These are phyloP conservation scores for Eupelmus urozonus DNA, from an alignment of 2,888 invertebrate species.

Conservation along the genomic window DNA sequence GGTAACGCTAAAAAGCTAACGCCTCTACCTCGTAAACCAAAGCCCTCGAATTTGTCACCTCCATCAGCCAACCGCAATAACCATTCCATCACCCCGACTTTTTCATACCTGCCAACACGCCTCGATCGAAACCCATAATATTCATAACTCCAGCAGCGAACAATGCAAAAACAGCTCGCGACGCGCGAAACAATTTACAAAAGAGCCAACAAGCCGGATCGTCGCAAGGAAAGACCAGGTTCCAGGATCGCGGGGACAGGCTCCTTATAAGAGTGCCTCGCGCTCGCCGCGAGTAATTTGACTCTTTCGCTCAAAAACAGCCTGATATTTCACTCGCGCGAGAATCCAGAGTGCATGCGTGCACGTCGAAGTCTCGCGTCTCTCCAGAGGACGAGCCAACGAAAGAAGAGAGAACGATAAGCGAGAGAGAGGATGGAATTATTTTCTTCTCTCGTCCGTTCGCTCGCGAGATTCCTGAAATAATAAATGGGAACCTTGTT, in stretches of 20 bases:
- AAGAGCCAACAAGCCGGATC: not conserved
- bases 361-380: not conserved
- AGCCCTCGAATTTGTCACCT: not conserved
- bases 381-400: not conserved
- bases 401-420: slow-evolving; percentile 55
- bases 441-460: slow-evolving; percentile 57
- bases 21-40: no score
- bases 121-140: not conserved
- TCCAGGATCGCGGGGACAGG: not conserved
- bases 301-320: slow-evolving; percentile 36
- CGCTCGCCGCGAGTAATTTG: slow-evolving; percentile 7
- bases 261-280: slow-evolving; percentile 25
- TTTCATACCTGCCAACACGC: no score
- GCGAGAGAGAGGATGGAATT: slow-evolving; percentile 61
- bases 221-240: not conserved
- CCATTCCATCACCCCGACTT: no score
- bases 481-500: slow-evolving; percentile 72
- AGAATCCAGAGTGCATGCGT: slow-evolving; percentile 29
- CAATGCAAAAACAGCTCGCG: not conserved
- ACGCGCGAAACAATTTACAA: not conserved
- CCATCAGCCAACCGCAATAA: not conserved
- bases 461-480: slow-evolving; percentile 67
- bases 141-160: not conserved
- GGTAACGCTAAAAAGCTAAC: no score
- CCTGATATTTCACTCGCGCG: slow-evolving; percentile 42